Conservation (phyloP, 2,797 vertebrate genomes). For the Periparus ater region DNA sequence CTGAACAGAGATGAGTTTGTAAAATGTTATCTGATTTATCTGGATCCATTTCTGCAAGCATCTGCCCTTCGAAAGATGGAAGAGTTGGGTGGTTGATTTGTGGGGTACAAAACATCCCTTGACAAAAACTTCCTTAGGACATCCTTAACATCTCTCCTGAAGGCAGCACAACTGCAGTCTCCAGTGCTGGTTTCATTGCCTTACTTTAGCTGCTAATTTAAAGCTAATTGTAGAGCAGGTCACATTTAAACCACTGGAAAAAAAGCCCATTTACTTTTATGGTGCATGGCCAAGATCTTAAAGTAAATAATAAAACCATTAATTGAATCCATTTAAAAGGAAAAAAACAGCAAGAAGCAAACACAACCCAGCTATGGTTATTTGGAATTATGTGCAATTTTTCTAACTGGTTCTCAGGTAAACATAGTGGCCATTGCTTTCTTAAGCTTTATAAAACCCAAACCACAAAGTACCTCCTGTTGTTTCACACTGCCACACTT, state of each 20-base stretch:
- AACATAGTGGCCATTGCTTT: background rate
- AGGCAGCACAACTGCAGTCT: background rate
- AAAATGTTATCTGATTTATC: background rate
- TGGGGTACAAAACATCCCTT: background rate
- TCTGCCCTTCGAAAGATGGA: background rate
- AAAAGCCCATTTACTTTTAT: background rate
- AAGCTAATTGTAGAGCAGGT: constrained; percentile 2
- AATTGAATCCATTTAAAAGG: background rate
- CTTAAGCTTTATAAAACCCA: background rate
- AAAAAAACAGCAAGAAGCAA: background rate
- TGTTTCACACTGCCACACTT: background rate
- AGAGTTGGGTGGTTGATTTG: background rate
- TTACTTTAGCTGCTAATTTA: constrained; percentile 10
- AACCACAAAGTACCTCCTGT: background rate
- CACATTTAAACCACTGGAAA: background rate
- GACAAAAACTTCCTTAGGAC: background rate
- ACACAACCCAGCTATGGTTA: background rate
- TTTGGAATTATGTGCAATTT: background rate
- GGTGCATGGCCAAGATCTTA: background rate
- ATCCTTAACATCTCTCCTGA: background rate
- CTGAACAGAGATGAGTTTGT: background rate
- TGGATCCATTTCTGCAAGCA: background rate
- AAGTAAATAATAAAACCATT: constrained; percentile 3
- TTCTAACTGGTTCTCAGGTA: background rate
- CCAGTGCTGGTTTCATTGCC: background rate